Base-by-base conservation (phyloP, 2,113 vertebrate genomes). In the Oplegnathus fasciatus region DNA sequence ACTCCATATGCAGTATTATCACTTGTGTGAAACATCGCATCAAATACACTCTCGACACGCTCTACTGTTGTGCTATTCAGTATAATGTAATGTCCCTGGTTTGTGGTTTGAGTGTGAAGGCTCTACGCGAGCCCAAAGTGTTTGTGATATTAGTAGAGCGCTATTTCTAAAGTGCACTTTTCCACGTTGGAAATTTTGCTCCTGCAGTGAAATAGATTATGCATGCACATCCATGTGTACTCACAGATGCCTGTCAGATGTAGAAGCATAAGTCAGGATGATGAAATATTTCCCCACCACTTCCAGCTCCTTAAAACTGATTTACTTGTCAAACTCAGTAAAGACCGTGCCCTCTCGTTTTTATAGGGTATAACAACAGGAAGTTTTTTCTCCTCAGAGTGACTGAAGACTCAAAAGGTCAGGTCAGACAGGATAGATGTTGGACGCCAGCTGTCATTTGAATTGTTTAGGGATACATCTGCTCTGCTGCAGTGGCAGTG, bases 221-320 rank as follows among this genome's bases (percentile, higher is more conserved):
- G 84, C 81, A 89, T 92, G 91, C 91, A 88, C 86, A 86, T 92
- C 87, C 85, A 78, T 90, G 86, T 94, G 86, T 91, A 90, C 87
- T 83, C 91, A 86, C 92, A 92, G 91, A 92, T 88, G 87, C 90
- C 89, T 94, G 94, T 95, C 92, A 92, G 91, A 92, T 86, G 76
- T 50, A 54, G 86, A 89, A 24, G 80, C 68, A 61, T 77, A 82
- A 93, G 80, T 89, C 87, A 79, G 67, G 65, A 52, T 91, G 86
- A 92, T 89, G 87, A 92, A 93, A 87, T 86, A 62, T 89, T 91
- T 86, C 77, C 37, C 48, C 64, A 58, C 65, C 86, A 87, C 85
- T 90, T 90, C 75, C 20, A 61, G 61, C 52, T 81, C 52, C 71
- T 90, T 87, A 89, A 91, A 92, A 86, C 64, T 66, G 86, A 90